Base-by-base conservation (phyloP, 2,113 vertebrate genomes). In the Sander lucioperca region DNA sequence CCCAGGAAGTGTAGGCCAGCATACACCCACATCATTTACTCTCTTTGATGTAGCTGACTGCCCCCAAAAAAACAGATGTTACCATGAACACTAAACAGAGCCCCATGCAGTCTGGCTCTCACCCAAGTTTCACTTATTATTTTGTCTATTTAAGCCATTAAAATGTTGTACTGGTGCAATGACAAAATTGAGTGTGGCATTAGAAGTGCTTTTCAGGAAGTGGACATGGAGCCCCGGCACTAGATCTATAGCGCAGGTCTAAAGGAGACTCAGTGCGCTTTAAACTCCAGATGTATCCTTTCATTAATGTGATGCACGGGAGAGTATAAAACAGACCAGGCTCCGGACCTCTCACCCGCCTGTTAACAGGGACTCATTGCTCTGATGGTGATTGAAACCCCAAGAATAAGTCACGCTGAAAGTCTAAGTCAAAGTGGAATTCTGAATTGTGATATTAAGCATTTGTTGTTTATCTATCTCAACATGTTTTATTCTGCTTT, bases 201-300 rank as follows among this genome's bases (percentile, higher is more conserved):
- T 90, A 82, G 84, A 92, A 90, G 88, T 6, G 79, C 86, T 88
- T 75, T 87, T 71, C 78, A 90, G 89, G 92, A 91, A 93, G 90
- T 84, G 59, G 48, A 87, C 84, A 66, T 43, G 23, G 74, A 82
- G 57, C 39, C 54, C 48, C 33, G 39, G 50, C 0, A 21, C 48
- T 74, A 61, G 54, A 86, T 50, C 76, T 89, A 48, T 74, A 53
- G 47, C 12, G 10, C 39, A 48, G 72, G 53, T 74, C 71, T 84
- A 30, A 86, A 21, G 62, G 79, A 85, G 87, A 80, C 68, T 75
- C 58, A 43, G 80, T 70, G 57, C 78, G 79, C 54, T 91, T 88
- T 73, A 84, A 90, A 84, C 23, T 85, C 88, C 91, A 93, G 88
- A 91, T 93, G 90, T 89, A 92, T 88, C 89, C 88, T 87, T 87